phyloP scores from a whole-genome alignment of 1,140 invertebrate genomes.

The Branchinecta lindahli region DNA sequence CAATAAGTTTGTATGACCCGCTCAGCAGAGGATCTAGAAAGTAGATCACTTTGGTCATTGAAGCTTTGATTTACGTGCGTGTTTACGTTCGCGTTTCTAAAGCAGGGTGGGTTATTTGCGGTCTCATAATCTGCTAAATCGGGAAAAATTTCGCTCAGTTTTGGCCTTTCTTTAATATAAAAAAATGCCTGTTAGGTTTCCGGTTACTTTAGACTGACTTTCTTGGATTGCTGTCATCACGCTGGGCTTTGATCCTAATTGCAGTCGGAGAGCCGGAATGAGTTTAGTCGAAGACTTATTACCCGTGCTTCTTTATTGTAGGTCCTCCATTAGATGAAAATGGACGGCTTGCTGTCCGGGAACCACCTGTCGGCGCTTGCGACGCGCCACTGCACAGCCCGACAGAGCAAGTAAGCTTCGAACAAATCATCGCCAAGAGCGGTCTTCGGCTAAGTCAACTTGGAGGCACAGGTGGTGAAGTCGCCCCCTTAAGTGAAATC shows the following conservation, averaged over 20 bases:
- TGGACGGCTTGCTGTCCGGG: conserved; percentile 14
- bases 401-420: conserved; percentile 16
- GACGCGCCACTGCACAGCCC: conserved; percentile 12
- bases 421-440: conserved; percentile 17
- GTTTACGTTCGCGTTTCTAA: no score
- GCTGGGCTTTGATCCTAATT: conserved; percentile 14
- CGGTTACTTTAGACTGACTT: neutral
- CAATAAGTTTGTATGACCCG: no score
- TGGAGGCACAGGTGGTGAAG: conserved; percentile 40
- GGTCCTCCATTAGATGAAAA: conserved; percentile 15
- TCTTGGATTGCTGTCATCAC: neutral
- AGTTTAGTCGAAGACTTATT: conserved; percentile 18
- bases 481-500: conserved; percentile 24
- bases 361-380: conserved; percentile 13
- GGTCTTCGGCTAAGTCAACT: conserved; percentile 33
- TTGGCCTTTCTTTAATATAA: neutral
- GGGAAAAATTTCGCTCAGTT: neutral
- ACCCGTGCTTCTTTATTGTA: neutral
- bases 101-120: no score
- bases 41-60: no score
- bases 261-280: conserved; percentile 16
- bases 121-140: no score
- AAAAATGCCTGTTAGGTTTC: neutral
- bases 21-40: no score
- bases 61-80: no score